Evolutionary conservation across 2,888 invertebrate genomes (phyloP), one percentile per base, ranked within the genome.

Genomic region (Protodeltote pygarga): DNA sequence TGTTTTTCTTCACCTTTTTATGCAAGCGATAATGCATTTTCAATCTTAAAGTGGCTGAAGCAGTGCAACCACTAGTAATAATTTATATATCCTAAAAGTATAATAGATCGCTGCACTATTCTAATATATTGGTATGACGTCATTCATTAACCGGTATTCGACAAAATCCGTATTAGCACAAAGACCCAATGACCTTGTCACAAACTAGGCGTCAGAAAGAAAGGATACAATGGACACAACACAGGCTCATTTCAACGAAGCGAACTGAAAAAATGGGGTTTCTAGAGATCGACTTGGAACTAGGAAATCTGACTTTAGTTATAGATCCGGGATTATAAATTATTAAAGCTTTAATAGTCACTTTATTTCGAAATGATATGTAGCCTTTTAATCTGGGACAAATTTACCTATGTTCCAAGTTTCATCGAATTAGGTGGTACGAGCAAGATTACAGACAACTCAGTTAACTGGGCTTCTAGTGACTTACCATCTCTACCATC

Each of bases 81-180:
- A 33, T 27, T 14, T 32, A 23, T 28, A 20, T 33, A 31, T 29
- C 16, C 20, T 33, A 32, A 37, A 60, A 54, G 38, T 34, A 29
- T 27, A 61, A 19, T 32, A 41, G 33, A 57, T 37, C 48, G 29
- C 14, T 34, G 34, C 25, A 33, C 47, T 38, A 25, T 11, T 40
- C 60, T 16, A 13, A 11, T 3, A n/a, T 37, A 13, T 24, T 5
- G 11, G 5, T 5, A n/a, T 66, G 66, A 65, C 51, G 53, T 69
- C 57, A 69, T 9, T 6, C 3, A 2, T 34, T 10, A 45, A 69
- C 50, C 40, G 41, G 62, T 61, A 25, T 9, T 27, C 35, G 14
- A 21, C 45, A 11, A 55, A 57, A 59, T 59, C 68, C 46, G 48
- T 51, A 35, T 40, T 24, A 33, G 47, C 54, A 68, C 54, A 60